phyloP scores from a whole-genome alignment of 2,888 invertebrate genomes.

The Drosophila birchii region DNA sequence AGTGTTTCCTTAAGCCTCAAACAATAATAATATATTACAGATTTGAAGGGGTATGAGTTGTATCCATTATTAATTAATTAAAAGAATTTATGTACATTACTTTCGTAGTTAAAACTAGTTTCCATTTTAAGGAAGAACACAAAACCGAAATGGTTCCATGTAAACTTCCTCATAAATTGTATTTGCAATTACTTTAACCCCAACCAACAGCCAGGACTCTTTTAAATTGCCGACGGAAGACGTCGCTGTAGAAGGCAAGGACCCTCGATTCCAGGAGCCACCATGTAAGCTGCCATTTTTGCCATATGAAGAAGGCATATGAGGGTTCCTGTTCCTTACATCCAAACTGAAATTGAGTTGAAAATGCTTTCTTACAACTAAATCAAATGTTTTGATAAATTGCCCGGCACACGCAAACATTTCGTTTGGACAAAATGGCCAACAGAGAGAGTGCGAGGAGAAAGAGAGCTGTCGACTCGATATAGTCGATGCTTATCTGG shows the following conservation, averaged over 20 bases:
- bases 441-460: slow-evolving; percentile 28
- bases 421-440: slow-evolving; percentile 70
- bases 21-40: no score
- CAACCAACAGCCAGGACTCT: slow-evolving; percentile 6
- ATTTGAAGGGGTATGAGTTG: no score
- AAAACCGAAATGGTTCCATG: not conserved
- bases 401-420: slow-evolving; percentile 68
- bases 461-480: slow-evolving; percentile 45
- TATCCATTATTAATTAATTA: no score
- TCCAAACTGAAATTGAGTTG: slow-evolving; percentile 59
- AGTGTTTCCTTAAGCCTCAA: no score
- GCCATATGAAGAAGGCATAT: slow-evolving; percentile 1
- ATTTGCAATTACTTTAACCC: slow-evolving; percentile 31
- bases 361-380: slow-evolving; percentile 70
- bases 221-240: slow-evolving; percentile 17
- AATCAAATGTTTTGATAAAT: slow-evolving; percentile 78
- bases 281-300: slow-evolving; percentile 47
- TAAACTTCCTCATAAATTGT: slow-evolving; percentile 25
- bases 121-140: not conserved
- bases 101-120: not conserved
- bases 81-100: no score
- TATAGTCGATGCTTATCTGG: slow-evolving; percentile 64
- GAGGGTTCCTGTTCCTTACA: slow-evolving; percentile 1
- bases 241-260: slow-evolving; percentile 1
- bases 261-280: slow-evolving; percentile 17